phyloP scores from a whole-genome alignment of 2,113 vertebrate species.

The Spilogale gracilis region DNA sequence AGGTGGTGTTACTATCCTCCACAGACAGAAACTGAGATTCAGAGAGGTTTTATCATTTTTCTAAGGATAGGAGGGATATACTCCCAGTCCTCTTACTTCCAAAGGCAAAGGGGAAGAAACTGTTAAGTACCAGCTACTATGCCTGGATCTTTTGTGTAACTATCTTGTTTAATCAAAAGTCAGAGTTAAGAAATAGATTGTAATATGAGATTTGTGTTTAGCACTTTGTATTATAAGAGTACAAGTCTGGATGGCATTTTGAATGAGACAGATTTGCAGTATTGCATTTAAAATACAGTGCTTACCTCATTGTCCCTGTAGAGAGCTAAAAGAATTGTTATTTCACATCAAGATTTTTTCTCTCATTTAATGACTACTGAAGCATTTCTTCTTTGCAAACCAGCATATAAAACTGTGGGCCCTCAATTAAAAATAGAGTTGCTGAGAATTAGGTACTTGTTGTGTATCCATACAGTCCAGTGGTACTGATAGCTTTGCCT shows the following conservation, averaged over 20 bases:
- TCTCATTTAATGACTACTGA: background rate
- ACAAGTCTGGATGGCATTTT: background rate
- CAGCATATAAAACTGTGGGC: background rate
- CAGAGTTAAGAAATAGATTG: background rate
- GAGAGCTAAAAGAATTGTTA: background rate
- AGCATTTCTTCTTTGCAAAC: slow-evolving; percentile 23
- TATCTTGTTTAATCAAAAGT: slow-evolving; percentile 48
- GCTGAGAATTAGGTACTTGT: background rate
- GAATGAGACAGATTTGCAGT: background rate
- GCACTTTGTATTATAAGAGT: background rate
- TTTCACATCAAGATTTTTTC: slow-evolving; percentile 3
- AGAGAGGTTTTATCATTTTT: slow-evolving; percentile 22
- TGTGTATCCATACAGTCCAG: background rate
- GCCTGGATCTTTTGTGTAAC: background rate
- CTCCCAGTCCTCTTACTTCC: background rate
- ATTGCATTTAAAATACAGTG: background rate
- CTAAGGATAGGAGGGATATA: background rate
- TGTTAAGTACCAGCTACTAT: background rate
- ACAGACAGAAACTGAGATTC: background rate
- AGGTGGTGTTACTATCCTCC: background rate
- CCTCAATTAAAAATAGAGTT: slow-evolving; percentile 27
- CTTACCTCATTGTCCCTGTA: slow-evolving; percentile 17
- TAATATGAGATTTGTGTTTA: background rate
- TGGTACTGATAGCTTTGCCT: background rate
- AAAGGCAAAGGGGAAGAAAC: slow-evolving; percentile 7